phyloP scores from a whole-genome alignment of 2,888 invertebrate species.

The Tyria jacobaeae region DNA sequence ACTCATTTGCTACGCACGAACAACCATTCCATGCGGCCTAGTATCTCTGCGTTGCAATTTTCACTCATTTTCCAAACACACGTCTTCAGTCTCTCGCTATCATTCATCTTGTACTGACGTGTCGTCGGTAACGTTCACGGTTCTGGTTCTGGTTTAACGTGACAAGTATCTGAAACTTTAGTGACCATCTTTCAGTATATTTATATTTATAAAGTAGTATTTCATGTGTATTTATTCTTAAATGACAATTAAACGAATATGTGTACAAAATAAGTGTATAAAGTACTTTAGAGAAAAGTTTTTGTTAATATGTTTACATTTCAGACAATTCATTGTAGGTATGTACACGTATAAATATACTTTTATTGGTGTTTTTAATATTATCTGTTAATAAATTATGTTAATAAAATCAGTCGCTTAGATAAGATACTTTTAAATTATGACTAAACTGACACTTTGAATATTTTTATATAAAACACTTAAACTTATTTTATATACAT shows the following conservation, averaged over 20 bases:
- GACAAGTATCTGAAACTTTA: constrained; percentile 6
- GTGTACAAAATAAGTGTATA: not conserved
- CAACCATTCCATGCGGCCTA: not conserved
- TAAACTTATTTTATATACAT: not conserved
- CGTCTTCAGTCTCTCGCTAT: constrained; percentile 11
- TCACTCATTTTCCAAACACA: constrained; percentile 4
- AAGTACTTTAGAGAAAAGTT: not conserved
- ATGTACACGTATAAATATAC: not conserved
- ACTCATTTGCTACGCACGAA: not conserved
- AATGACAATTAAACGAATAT: not conserved
- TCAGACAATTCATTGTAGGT: not conserved
- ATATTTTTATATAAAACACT: not conserved
- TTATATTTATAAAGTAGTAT: not conserved
- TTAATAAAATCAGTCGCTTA: not conserved
- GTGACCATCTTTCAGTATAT: not conserved
- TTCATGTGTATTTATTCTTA: not conserved
- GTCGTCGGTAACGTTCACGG: not conserved
- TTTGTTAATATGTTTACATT: not conserved
- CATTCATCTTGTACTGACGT: constrained; percentile 2
- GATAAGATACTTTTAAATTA: not conserved
- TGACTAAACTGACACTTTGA: not conserved
- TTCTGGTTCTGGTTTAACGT: no score
- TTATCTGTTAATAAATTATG: not conserved
- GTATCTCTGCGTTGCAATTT: constrained; percentile 5
- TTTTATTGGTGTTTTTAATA: not conserved